Evolutionary conservation across 2,113 vertebrate species (phyloP).

Genomic region (Numida meleagris): DNA sequence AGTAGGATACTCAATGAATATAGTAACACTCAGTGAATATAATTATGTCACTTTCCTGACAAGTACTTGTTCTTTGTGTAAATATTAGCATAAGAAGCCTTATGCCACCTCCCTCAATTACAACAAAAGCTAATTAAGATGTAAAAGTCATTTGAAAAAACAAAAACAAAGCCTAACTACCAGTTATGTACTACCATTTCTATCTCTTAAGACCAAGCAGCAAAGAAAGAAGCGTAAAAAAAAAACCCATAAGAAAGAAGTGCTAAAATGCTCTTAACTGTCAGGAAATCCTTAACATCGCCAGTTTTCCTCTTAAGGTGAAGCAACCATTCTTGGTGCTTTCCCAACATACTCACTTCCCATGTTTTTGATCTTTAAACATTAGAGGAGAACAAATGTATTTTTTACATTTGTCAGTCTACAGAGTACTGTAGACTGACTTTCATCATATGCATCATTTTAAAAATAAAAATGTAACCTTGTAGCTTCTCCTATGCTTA

Average conservation of each 20-base stretch:
- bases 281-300: not conserved
- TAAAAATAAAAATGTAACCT: not conserved
- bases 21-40: too few relatives aligned
- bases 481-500: not conserved
- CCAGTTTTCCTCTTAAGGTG: not conserved
- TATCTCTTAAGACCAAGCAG: not conserved
- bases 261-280: not conserved
- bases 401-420: too few relatives aligned
- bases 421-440: accelerated
- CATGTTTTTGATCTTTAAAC: not conserved
- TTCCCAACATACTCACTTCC: not conserved
- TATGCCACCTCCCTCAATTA: not conserved
- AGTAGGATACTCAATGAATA: not conserved
- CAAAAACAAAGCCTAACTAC: not conserved
- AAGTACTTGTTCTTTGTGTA: not conserved
- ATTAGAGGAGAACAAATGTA: too few relatives aligned
- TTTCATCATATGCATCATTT: not conserved
- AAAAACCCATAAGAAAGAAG: not conserved
- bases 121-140: not conserved
- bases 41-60: not conserved
- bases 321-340: not conserved
- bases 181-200: not conserved
- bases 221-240: not conserved
- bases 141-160: not conserved
- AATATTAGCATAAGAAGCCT: slow-evolving; percentile 19